Conservation (phyloP, 2,113 vertebrate species). For the Rhinoptilus africanus region DNA sequence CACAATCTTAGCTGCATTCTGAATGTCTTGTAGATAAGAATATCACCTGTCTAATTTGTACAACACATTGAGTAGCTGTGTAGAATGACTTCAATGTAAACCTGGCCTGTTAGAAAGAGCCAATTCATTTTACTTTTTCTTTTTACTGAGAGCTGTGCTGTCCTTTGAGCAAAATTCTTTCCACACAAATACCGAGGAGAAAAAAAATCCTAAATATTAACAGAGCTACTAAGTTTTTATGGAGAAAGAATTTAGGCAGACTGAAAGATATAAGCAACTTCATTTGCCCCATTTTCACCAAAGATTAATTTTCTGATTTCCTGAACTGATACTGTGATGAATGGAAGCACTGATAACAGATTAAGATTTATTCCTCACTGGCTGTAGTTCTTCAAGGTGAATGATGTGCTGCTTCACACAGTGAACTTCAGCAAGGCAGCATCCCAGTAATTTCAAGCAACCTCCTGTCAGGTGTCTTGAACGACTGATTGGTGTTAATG, state of each 20-base stretch:
- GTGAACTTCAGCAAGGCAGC: background rate
- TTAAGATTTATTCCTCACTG: background rate
- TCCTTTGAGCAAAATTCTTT: background rate
- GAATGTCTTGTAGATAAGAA: background rate
- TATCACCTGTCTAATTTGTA: background rate
- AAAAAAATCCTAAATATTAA: background rate
- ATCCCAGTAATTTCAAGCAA: background rate
- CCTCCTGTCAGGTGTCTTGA: background rate
- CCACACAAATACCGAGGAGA: background rate
- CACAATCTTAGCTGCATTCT: background rate
- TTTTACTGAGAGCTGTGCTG: background rate
- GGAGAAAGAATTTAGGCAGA: background rate
- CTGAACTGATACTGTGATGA: background rate
- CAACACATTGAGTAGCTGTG: background rate
- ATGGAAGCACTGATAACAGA: background rate
- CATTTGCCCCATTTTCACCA: background rate
- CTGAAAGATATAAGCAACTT: background rate
- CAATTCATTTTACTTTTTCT: background rate
- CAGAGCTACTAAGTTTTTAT: background rate
- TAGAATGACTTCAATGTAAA: background rate
- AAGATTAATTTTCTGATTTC: background rate
- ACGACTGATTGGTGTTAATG: background rate
- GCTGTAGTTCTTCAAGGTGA: background rate
- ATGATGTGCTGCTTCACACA: rapidly evolving
- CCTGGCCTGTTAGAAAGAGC: background rate